A percentile compares a stretch with the other conserved stretches of the same genome.
Evolutionary conservation across 2,797 vertebrate genomes (phyloP).

Genomic region (Sparidentex hasta): DNA sequence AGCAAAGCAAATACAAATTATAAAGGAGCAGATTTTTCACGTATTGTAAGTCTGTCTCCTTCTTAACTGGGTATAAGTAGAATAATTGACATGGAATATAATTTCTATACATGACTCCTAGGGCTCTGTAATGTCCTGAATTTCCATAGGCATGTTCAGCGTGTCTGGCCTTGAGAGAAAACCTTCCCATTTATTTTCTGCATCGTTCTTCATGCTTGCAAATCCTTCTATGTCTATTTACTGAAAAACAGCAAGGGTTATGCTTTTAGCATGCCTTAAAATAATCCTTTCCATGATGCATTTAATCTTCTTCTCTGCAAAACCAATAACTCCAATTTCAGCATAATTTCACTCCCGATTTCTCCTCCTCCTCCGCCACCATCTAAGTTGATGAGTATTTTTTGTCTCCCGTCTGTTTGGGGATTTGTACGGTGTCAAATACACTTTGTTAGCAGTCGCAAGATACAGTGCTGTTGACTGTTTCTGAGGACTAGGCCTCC

Average conservation of each 20-base stretch:
- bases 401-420: conserved; percentile 12
- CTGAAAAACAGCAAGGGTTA: conserved; percentile 26
- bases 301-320: conserved; percentile 59
- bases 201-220: conserved; percentile 5
- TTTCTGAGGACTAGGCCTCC: not conserved
- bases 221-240: conserved; percentile 51
- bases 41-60: not conserved
- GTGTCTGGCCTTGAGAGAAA: conserved; percentile 25
- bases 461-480: not conserved
- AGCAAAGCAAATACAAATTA: conserved; percentile 10
- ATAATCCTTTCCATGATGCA: conserved; percentile 31
- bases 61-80: not conserved
- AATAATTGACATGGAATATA: conserved; percentile 9
- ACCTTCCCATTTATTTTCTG: not conserved
- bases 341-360: conserved; percentile 31
- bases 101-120: conserved; percentile 1
- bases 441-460: not conserved
- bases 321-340: conserved; percentile 58
- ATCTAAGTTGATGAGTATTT: conserved; percentile 49
- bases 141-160: conserved; percentile 1
- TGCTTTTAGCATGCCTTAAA: conserved; percentile 40
- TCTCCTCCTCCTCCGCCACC: conserved; percentile 14
- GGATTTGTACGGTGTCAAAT: not conserved
- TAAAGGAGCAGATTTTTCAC: not conserved
- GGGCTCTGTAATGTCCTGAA: not conserved